Conservation (phyloP, 2,113 vertebrate genomes). For the Astur gentilis region DNA sequence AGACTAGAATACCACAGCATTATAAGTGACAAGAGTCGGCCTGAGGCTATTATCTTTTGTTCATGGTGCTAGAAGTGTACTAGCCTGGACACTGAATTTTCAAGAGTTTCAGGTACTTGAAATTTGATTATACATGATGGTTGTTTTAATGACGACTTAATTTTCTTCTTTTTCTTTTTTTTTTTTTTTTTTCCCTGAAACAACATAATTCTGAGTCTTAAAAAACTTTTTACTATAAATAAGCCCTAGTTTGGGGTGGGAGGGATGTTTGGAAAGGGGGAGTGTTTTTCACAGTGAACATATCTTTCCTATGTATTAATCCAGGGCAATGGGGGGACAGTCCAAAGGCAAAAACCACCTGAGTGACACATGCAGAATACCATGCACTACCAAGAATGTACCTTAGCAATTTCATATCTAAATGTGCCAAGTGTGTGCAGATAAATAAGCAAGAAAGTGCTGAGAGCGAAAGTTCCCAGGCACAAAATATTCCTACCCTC, state of each 20-base stretch:
- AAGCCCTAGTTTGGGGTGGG: background rate
- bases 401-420: background rate
- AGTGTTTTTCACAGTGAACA: background rate
- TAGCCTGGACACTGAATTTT: background rate
- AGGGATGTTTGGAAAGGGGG: no score
- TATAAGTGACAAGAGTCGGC: background rate
- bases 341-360: background rate
- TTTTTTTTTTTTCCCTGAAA: background rate
- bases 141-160: background rate
- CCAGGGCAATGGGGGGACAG: background rate
- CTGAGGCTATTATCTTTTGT: background rate
- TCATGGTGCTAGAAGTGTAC: background rate
- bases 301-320: no score
- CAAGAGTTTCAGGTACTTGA: background rate
- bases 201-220: background rate
- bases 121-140: background rate
- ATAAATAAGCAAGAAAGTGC: background rate
- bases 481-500: background rate
- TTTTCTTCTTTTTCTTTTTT: background rate
- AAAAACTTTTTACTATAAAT: background rate
- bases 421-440: background rate
- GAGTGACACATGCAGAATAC: background rate
- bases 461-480: background rate
- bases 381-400: fast-evolving
- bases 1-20: background rate